Conservation (phyloP, 2,888 invertebrate genomes). For the Drosophila testacea region DNA sequence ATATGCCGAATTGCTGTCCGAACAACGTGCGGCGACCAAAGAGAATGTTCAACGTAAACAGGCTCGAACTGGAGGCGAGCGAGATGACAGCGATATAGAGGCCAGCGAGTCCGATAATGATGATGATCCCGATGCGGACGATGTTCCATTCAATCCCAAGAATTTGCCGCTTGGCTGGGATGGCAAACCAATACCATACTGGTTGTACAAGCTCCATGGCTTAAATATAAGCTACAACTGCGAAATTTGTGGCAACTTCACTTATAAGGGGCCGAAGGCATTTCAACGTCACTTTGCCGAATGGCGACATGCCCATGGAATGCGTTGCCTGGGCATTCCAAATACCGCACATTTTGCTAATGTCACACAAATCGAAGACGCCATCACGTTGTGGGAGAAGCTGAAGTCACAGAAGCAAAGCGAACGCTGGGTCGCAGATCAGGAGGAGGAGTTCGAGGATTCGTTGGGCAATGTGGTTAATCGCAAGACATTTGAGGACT, state of each 20-base stretch:
- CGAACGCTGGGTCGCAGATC: constrained; percentile 98
- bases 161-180: constrained; percentile 99
- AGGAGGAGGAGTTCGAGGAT: constrained; percentile 99
- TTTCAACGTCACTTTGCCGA: constrained; percentile 99
- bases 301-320: constrained; percentile 96
- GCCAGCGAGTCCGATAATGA: constrained; percentile 92
- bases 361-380: constrained; percentile 99
- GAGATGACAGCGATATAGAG: constrained; percentile 96
- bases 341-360: constrained; percentile 99
- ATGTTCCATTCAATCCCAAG: constrained; percentile 99
- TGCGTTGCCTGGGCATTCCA: constrained; percentile 99
- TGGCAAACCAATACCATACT: constrained; percentile 97
- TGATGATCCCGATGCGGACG: constrained; percentile 94
- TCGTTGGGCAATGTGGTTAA: constrained; percentile 99
- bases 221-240: constrained; percentile 99
- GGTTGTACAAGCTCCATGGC: constrained; percentile 99
- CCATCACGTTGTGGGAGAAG: constrained; percentile 98
- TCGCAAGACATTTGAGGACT: constrained; percentile 98
- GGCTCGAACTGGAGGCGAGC: constrained; percentile 96
- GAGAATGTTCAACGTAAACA: constrained; percentile 99
- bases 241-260: constrained; percentile 99
- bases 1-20: constrained; percentile 92
- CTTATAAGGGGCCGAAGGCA: constrained; percentile 99
- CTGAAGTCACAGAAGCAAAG: constrained; percentile 97
- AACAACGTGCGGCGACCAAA: constrained; percentile 95